phyloP scores from a whole-genome alignment of 2,888 invertebrate species.

The Rhamnusium bicolor region DNA sequence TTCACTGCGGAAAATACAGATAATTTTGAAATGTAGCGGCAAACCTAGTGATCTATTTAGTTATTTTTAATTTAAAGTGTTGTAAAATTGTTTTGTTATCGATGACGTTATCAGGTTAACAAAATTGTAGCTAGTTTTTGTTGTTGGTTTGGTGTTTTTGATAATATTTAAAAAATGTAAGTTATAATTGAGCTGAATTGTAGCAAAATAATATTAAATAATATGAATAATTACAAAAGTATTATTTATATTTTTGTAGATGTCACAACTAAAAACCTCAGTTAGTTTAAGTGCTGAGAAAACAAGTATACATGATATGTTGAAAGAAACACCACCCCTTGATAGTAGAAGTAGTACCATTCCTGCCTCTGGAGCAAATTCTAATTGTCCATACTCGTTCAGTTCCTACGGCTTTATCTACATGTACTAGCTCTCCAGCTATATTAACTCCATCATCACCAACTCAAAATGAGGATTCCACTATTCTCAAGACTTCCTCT shows the following conservation, averaged over 20 bases:
- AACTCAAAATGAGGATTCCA: conserved; percentile 74
- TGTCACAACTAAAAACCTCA: conserved; percentile 67
- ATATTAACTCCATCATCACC: conserved; percentile 73
- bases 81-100: conserved; percentile 14
- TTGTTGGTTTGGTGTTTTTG: conserved; percentile 36
- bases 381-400: conserved; percentile 79
- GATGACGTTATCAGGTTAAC: conserved; percentile 37
- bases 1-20: neutral
- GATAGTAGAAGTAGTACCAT: conserved; percentile 84
- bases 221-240: neutral
- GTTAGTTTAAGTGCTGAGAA: conserved; percentile 73
- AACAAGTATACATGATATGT: conserved; percentile 87
- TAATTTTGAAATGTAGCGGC: neutral
- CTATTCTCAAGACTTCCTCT: conserved; percentile 80
- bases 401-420: conserved; percentile 77
- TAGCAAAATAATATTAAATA: neutral
- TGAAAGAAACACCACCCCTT: conserved; percentile 86
- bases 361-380: conserved; percentile 81
- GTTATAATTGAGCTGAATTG: neutral
- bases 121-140: conserved; percentile 36
- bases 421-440: conserved; percentile 68
- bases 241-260: conserved; percentile 48
- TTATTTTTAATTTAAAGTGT: neutral
- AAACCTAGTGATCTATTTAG: neutral
- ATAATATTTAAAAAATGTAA: conserved; percentile 36